Evolutionary conservation across 2,888 invertebrate genomes (phyloP).

Genomic region (Peribatodes rhomboidaria): DNA sequence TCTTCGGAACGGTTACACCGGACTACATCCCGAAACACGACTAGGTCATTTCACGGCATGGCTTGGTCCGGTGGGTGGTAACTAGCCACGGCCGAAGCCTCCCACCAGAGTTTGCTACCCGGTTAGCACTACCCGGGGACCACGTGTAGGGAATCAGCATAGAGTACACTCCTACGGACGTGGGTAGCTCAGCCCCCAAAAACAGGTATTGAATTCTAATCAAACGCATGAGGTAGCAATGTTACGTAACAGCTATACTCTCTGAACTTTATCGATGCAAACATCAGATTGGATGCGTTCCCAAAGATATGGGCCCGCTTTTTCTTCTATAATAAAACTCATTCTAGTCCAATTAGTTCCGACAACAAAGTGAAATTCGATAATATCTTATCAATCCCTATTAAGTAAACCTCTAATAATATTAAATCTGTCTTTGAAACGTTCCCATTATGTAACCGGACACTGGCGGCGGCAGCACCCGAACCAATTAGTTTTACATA

Average conservation of each 20-base stretch:
- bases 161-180: no score
- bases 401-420: constrained; percentile 43
- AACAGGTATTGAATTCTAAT: constrained; percentile 37
- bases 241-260: constrained; percentile 27
- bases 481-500: constrained; percentile 59
- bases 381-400: constrained; percentile 50
- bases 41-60: no score
- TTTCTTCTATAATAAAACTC: constrained; percentile 32
- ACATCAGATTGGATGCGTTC: constrained; percentile 28
- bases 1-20: no score
- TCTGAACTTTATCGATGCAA: constrained; percentile 24
- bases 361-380: constrained; percentile 51
- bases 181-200: no score
- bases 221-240: constrained; percentile 28
- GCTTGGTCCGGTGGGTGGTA: no score
- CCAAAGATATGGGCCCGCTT: constrained; percentile 22
- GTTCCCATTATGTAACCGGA: constrained; percentile 49
- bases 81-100: no score
- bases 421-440: constrained; percentile 51
- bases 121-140: no score
- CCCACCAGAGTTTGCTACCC: no score
- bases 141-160: no score
- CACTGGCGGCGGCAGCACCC: constrained; percentile 42
- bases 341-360: constrained; percentile 53
- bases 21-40: no score